Evolutionary conservation across 2,113 vertebrate genomes (phyloP).

Genomic region (Panurus biarmicus): DNA sequence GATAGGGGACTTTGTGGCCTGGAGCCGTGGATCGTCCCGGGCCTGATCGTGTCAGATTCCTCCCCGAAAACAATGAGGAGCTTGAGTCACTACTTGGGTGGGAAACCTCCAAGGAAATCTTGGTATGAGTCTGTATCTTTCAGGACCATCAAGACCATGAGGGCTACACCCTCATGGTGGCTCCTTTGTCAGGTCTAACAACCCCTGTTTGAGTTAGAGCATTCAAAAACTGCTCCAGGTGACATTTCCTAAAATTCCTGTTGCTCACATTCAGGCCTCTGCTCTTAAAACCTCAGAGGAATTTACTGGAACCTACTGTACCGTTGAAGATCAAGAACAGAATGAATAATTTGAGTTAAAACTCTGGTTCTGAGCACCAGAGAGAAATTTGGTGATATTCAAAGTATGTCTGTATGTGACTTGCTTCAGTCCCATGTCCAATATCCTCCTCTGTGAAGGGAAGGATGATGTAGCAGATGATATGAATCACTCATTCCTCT

Average conservation of each 20-base stretch:
- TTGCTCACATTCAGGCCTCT: not conserved
- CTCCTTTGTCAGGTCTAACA: not conserved
- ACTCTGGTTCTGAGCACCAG: not conserved
- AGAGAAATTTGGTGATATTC: not conserved
- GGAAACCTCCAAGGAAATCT: conserved; percentile 9
- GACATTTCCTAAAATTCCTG: not conserved
- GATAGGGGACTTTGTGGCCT: conserved; percentile 36
- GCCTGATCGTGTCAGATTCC: conserved; percentile 35
- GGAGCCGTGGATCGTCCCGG: not conserved
- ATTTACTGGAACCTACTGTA: not conserved
- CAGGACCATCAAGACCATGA: not conserved
- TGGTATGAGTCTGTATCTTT: not conserved
- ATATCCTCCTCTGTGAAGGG: not conserved
- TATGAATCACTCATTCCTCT: not conserved
- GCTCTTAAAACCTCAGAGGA: not conserved
- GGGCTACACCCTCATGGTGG: not conserved
- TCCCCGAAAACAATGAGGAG: conserved; percentile 16
- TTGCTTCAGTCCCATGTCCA: not conserved
- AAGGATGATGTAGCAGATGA: not conserved
- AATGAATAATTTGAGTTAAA: not conserved
- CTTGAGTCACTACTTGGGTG: conserved; percentile 19
- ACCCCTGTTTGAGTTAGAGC: not conserved
- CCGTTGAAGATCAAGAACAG: not conserved
- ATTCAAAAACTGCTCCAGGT: not conserved
- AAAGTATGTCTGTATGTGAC: not conserved